Percentiles rank a stretch among this genome's conserved stretches.
Evolutionary conservation across 2,797 vertebrate genomes (phyloP).

Genomic region (Periparus ater): DNA sequence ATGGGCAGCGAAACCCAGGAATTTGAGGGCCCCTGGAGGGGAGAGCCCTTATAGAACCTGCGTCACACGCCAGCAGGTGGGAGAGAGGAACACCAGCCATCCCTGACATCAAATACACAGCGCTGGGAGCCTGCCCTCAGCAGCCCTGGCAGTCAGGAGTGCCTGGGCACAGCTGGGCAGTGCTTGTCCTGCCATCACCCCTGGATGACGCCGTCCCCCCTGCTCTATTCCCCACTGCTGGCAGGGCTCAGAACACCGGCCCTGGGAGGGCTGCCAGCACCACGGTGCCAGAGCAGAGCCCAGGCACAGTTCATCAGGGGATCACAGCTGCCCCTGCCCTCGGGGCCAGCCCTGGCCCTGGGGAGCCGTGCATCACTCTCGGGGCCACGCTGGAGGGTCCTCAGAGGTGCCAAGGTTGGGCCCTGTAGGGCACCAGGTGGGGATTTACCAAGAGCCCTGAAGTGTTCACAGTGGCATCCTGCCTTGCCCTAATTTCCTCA

Average conservation of each 20-base stretch:
- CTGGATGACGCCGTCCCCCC: background rate
- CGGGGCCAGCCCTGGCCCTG: fast-evolving
- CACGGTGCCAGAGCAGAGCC: background rate
- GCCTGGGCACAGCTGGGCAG: background rate
- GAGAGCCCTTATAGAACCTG: background rate
- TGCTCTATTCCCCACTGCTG: fast-evolving
- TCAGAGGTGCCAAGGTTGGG: fast-evolving
- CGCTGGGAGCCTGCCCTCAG: background rate
- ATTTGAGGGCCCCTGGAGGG: background rate
- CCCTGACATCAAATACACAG: background rate
- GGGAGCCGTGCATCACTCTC: background rate
- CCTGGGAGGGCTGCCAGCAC: background rate
- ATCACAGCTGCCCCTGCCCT: background rate
- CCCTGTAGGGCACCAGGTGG: fast-evolving
- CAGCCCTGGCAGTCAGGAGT: background rate
- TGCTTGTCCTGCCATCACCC: fast-evolving
- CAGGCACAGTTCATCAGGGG: background rate
- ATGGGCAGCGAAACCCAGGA: background rate
- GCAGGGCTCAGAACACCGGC: background rate
- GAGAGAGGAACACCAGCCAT: background rate
- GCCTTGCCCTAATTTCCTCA: background rate
- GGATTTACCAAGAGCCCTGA: background rate
- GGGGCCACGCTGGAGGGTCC: fast-evolving
- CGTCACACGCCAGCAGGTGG: background rate
- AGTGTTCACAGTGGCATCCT: background rate